phyloP scores from a whole-genome alignment of 2,888 invertebrate species.

The Scaptomyza caliginosa region DNA sequence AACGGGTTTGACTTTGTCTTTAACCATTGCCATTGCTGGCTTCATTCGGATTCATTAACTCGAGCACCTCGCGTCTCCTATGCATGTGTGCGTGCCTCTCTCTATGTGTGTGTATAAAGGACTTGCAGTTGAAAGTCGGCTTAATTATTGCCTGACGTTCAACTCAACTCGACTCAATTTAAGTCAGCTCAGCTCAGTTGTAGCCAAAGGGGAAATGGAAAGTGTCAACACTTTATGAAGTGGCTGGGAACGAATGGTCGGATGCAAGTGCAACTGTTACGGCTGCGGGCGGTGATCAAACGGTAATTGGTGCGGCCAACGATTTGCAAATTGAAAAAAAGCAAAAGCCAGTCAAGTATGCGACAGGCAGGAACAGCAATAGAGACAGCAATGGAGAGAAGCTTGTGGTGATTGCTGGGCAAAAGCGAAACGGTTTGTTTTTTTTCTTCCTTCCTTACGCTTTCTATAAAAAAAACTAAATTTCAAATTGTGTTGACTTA shows the following conservation, averaged over 20 bases:
- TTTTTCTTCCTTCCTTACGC: no score
- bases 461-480: slow-evolving; percentile 75
- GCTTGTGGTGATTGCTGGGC: slow-evolving; percentile 5
- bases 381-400: background rate
- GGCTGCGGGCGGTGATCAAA: slow-evolving; percentile 54
- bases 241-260: slow-evolving; percentile 19
- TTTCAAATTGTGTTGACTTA: slow-evolving; percentile 80
- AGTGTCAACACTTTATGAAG: slow-evolving; percentile 70
- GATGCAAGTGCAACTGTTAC: background rate
- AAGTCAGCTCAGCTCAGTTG: slow-evolving; percentile 13
- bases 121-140: slow-evolving; percentile 46
- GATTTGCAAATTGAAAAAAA: slow-evolving; percentile 68
- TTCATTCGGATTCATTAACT: slow-evolving; percentile 69
- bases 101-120: slow-evolving; percentile 24
- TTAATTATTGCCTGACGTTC: slow-evolving; percentile 68
- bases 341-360: slow-evolving; percentile 41
- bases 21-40: slow-evolving; percentile 24
- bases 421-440: slow-evolving; percentile 26
- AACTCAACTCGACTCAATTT: slow-evolving; percentile 1
- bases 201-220: slow-evolving; percentile 34
- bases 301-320: slow-evolving; percentile 72
- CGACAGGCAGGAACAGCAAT: slow-evolving; percentile 12
- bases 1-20: slow-evolving; percentile 39
- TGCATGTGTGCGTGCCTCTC: slow-evolving; percentile 22
- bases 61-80: slow-evolving; percentile 52